Percentiles rank a stretch among this genome's conserved stretches.
Conservation (phyloP, 2,797 vertebrate species). For the Enteromius afrohamiltoni region DNA sequence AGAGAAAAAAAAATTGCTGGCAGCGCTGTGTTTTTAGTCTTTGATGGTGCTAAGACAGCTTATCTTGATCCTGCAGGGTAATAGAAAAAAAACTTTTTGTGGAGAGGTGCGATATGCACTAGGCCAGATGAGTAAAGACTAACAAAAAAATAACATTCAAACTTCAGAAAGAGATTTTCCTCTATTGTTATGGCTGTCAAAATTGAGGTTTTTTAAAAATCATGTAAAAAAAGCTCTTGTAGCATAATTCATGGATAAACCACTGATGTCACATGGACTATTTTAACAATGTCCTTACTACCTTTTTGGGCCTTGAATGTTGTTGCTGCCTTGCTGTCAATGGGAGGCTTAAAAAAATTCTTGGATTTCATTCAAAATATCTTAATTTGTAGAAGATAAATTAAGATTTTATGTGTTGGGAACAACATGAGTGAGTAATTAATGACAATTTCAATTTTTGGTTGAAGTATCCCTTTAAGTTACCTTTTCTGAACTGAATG, state of each 20-base stretch:
- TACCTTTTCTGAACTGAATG: background rate
- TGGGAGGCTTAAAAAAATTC: too few species aligned
- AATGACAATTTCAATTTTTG: background rate
- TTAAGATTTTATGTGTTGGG: background rate
- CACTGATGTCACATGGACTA: background rate
- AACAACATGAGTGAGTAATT: background rate
- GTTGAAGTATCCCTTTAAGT: too few species aligned
- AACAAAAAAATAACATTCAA: background rate
- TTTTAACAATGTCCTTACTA: background rate
- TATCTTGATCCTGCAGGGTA: constrained; percentile 10
- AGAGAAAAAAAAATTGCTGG: background rate
- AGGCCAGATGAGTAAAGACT: background rate
- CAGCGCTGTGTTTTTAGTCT: constrained; percentile 23
- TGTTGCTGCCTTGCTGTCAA: too few species aligned
- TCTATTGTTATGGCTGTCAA: background rate
- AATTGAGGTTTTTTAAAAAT: background rate
- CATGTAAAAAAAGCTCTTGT: background rate
- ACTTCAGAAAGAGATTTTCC: background rate
- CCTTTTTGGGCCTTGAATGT: background rate
- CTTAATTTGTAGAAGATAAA: background rate
- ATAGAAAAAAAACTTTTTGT: background rate
- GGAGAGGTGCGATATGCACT: background rate
- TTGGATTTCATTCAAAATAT: background rate
- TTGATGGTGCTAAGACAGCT: constrained; percentile 21
- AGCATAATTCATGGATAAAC: background rate